These are phyloP conservation scores for Erythrolamprus reginae DNA, from an alignment of 2,113 vertebrate genomes.

Conservation along the genomic window DNA sequence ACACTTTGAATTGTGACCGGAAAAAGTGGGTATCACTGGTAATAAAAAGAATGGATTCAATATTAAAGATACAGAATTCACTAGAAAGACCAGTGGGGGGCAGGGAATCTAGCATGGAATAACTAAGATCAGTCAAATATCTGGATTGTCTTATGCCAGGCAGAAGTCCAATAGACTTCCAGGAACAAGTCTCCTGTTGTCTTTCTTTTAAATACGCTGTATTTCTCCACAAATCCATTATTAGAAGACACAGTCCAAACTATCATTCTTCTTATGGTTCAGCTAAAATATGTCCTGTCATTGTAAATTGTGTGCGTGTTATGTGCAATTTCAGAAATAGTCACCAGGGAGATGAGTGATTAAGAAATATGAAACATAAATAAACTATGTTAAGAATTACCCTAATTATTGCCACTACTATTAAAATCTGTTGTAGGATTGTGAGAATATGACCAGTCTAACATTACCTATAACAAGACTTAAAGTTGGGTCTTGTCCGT, in stretches of 20 bases:
- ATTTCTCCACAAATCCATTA: neutral
- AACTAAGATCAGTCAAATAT: neutral
- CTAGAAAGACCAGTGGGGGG: neutral
- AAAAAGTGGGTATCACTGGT: neutral
- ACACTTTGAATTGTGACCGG: too few relatives aligned
- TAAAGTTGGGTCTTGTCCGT: neutral
- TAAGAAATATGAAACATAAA: neutral
- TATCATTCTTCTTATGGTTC: neutral
- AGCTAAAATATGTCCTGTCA: neutral
- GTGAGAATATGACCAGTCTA: neutral
- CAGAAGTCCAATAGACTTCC: neutral
- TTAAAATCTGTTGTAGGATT: neutral
- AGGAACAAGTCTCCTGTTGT: neutral
- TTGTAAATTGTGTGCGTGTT: neutral
- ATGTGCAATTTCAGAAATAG: neutral
- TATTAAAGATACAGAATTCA: neutral
- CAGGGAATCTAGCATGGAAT: neutral
- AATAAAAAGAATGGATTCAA: neutral
- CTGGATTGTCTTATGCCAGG: neutral
- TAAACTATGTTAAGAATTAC: neutral
- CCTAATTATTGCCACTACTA: neutral
- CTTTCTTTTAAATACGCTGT: neutral
- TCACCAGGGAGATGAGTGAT: neutral
- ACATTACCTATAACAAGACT: neutral
- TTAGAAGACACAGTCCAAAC: neutral